Evolutionary conservation across 2,113 vertebrate genomes (phyloP).

Genomic region (Solea solea): DNA sequence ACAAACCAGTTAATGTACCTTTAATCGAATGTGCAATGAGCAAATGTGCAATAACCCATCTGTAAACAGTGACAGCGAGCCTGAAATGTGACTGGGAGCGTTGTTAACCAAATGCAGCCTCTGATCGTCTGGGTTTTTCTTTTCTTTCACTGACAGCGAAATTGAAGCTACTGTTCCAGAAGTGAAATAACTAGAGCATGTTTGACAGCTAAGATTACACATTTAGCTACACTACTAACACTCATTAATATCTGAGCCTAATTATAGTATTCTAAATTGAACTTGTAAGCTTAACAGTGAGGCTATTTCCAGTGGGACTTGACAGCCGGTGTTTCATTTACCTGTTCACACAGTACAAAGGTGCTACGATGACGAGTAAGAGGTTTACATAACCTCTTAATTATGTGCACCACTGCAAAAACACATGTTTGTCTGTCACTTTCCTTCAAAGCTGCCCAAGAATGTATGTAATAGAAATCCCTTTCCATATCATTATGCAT

Average conservation of each 20-base stretch:
- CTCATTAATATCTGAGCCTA: slow-evolving; percentile 50
- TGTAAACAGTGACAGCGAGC: slow-evolving; percentile 13
- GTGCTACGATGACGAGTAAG: slow-evolving; percentile 1
- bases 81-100: slow-evolving; percentile 22
- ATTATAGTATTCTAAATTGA: slow-evolving; percentile 46
- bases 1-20: slow-evolving; percentile 12
- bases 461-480: neutral
- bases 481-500: slow-evolving; percentile 12
- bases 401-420: slow-evolving; percentile 5
- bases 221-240: slow-evolving; percentile 29
- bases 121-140: neutral
- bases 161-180: slow-evolving; percentile 5
- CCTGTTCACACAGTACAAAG: slow-evolving; percentile 25
- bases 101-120: slow-evolving; percentile 18
- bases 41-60: neutral
- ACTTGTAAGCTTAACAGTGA: slow-evolving; percentile 12
- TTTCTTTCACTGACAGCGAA: slow-evolving; percentile 2
- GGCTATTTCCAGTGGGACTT: slow-evolving; percentile 29
- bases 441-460: neutral
- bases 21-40: slow-evolving; percentile 5
- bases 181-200: slow-evolving; percentile 53
- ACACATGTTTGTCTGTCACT: neutral
- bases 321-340: slow-evolving; percentile 16
- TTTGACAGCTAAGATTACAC: slow-evolving; percentile 51
- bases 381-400: neutral